Base-by-base conservation (phyloP, 2,797 vertebrate species). In the Odontamblyopus lacepedii region DNA sequence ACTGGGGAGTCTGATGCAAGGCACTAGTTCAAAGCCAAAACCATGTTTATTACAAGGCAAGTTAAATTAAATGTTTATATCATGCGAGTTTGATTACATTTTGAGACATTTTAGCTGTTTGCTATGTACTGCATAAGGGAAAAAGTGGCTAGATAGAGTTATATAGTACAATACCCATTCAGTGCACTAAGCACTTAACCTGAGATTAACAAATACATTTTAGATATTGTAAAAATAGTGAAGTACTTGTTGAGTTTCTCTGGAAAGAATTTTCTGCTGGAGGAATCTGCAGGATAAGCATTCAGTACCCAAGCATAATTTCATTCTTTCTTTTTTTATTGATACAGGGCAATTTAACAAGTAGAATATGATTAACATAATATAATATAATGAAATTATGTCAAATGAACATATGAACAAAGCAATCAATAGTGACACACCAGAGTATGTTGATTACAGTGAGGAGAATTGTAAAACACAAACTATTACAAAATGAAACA, bases 261-360 rank as follows among this genome's bases (percentile, higher is more conserved):
- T 44, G 11, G 41, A 44, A 13, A 44, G 2, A 44, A 12, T 44
- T 44, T 44, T 44, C 44, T 48, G 44, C 4, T 15, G 13, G 13
- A 13, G 44, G 44, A 15, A 48, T 48, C 44, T 48, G 44, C 44
- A 48, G 44, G 44, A 48, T 67, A 6, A 16, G 2, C 55, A 27
- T 4, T 12, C 1, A 32, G 8, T 69, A n/a, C 63, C 12, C 48
- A 4, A 75, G 57, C 32, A 74, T 57, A 53, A 76, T 57, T 23
- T 76, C 73, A 26, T 9, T 69, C 2, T 67, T 44, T 67, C 29
- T 3, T 73, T 59, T 78, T 89, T 90, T 88, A 87, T 87, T 88
- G 26, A 16, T 70, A 56, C 50, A 65, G 5, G 76, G 71, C 35
- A 13, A 48, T 48, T 59, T 9, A 71, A 66, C 61, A 80, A 67